Evolutionary conservation across 2,797 vertebrate species (phyloP), one percentile per base, ranked within the genome.

Genomic region (Centroberyx gerrardi): DNA sequence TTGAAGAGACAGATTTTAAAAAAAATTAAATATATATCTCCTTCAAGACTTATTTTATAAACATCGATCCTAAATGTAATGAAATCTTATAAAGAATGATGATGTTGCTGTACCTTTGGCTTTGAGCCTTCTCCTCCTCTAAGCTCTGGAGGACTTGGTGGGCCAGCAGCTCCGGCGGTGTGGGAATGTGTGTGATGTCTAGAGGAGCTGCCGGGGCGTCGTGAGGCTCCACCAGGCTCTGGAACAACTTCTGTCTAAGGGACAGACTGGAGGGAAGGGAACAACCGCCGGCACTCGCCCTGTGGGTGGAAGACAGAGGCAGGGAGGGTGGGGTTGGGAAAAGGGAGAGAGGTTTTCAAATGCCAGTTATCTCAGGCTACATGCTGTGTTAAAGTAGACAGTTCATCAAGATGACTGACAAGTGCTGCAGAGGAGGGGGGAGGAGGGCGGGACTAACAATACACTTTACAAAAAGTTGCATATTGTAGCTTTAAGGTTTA

Each of bases 41-140:
- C 9, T 49, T 38, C 2, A 27, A 59, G 17, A 56, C 9, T 29
- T 2, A 18, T 27, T 61, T 53, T 48, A 28, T 18, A 29, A 22
- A 54, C 5, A 33, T 14, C 1, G n/a, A 18, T 59, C 46, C 31
- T 33, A 8, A 14, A 42, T 17, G 28, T 6, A 14, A 17, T 9
- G 15, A 46, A 18, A 29, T 8, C 17, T 18, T 44, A 12, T 12
- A 15, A 33, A 13, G n/a, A 62, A 15, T 22, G 8, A 18, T 17
- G 28, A 13, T 33, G 28, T 10, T 14, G 6, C 48, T 27, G 0
- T 81, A 96, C 95, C 94, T 92, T 74, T 84, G 90, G 81, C 88
- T 94, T 51, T 92, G 84, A 5, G 86, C 78, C 48, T 93, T 96
- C 87, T 99, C 97, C 62, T 95, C 83, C 29, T 96, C 82, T 46